Conservation (phyloP, 2,797 vertebrate genomes). For the Ptychobarbus kaznakovi region DNA sequence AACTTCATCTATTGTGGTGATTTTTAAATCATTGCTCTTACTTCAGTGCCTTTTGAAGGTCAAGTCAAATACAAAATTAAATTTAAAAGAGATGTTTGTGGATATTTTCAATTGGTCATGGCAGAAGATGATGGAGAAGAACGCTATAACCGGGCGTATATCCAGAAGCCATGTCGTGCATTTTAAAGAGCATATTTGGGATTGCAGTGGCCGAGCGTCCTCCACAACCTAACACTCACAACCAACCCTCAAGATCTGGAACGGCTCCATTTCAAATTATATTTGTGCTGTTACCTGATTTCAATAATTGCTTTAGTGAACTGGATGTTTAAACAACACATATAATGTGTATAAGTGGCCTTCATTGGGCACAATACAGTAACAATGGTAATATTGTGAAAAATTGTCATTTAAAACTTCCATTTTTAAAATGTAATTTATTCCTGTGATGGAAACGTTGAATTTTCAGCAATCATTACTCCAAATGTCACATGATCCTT, state of each 20-base stretch:
- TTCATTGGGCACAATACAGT: not conserved
- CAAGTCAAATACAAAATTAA: conserved; percentile 9
- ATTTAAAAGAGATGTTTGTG: conserved; percentile 15
- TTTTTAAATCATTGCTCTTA: conserved; percentile 8
- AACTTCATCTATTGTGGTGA: conserved; percentile 49
- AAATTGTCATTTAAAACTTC: not conserved
- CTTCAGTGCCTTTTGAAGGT: not conserved
- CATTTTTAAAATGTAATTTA: not conserved
- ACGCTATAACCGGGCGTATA: not conserved
- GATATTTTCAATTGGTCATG: not conserved
- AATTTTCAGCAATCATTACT: not conserved
- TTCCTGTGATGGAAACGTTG: not conserved
- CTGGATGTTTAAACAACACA: not conserved
- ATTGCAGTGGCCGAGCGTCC: not conserved
- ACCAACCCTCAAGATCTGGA: not conserved
- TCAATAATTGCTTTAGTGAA: not conserved
- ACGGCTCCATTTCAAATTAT: not conserved
- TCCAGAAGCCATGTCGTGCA: not conserved
- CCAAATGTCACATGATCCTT: not conserved
- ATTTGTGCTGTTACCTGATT: not conserved
- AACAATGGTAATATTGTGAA: not conserved
- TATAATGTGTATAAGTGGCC: not conserved
- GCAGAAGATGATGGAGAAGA: conserved; percentile 7
- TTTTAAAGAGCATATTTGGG: conserved; percentile 22
- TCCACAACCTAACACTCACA: conserved; percentile 5